These are phyloP conservation scores for Drosophila bocki DNA, from an alignment of 1,140 invertebrate species.

Conservation along the genomic window DNA sequence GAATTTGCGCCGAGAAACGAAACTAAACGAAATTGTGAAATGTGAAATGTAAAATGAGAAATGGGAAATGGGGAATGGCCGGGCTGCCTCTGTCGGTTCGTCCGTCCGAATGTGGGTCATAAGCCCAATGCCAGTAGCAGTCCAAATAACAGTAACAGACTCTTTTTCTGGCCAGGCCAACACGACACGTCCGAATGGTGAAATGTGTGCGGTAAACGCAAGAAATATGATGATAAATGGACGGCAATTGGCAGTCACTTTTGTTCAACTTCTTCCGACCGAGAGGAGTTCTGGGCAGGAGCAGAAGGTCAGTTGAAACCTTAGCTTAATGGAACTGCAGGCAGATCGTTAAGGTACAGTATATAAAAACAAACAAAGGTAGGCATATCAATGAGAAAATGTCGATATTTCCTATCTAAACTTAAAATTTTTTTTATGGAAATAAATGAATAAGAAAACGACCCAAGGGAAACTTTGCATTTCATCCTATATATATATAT, in stretches of 20 bases:
- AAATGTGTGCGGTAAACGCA: constrained; percentile 68
- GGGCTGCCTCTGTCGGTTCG: constrained; percentile 16
- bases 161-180: constrained; percentile 39
- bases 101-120: constrained; percentile 66
- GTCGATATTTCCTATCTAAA: too few relatives aligned
- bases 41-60: constrained; percentile 52
- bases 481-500: neutral
- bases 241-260: constrained; percentile 45
- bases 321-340: constrained; percentile 30
- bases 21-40: constrained; percentile 26
- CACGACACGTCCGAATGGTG: constrained; percentile 49
- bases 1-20: constrained; percentile 58
- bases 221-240: constrained; percentile 75
- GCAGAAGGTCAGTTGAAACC: constrained; percentile 14
- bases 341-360: constrained; percentile 47
- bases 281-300: constrained; percentile 2
- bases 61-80: constrained; percentile 51
- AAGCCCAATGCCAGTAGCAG: constrained; percentile 20
- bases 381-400: neutral
- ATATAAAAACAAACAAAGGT: too few relatives aligned
- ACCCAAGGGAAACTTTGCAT: too few relatives aligned
- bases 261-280: constrained; percentile 16
- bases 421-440: too few relatives aligned
- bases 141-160: constrained; percentile 14
- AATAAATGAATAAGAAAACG: too few relatives aligned